phyloP scores from a whole-genome alignment of 2,888 invertebrate species.

The Nephrotoma flavescens region DNA sequence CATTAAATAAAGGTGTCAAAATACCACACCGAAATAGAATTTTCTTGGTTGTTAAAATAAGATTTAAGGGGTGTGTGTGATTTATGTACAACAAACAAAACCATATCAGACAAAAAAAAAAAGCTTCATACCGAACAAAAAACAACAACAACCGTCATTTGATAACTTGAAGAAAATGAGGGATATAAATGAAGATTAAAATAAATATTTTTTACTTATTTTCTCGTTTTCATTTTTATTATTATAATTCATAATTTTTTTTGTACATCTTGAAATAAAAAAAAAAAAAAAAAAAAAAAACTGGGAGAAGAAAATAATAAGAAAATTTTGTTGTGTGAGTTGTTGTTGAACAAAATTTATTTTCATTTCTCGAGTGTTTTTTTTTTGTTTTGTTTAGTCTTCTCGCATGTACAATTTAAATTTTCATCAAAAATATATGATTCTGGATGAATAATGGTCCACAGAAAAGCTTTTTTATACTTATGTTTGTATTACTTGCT shows the following conservation, averaged over 20 bases:
- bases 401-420: background rate
- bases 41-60: background rate
- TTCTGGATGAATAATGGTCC: background rate
- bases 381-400: background rate
- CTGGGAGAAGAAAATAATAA: background rate
- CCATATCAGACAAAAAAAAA: background rate
- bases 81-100: background rate
- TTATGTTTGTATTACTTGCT: background rate
- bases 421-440: background rate
- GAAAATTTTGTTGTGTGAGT: background rate
- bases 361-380: background rate
- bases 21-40: background rate
- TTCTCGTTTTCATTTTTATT: background rate
- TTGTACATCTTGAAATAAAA: background rate
- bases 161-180: background rate
- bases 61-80: background rate
- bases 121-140: background rate
- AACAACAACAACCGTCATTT: background rate
- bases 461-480: background rate
- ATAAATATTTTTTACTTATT: background rate
- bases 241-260: background rate
- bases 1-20: background rate
- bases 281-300: background rate
- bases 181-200: background rate
- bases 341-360: background rate